Evolutionary conservation across 2,888 invertebrate species (phyloP).

Genomic region (Cecidostiba fungosa): DNA sequence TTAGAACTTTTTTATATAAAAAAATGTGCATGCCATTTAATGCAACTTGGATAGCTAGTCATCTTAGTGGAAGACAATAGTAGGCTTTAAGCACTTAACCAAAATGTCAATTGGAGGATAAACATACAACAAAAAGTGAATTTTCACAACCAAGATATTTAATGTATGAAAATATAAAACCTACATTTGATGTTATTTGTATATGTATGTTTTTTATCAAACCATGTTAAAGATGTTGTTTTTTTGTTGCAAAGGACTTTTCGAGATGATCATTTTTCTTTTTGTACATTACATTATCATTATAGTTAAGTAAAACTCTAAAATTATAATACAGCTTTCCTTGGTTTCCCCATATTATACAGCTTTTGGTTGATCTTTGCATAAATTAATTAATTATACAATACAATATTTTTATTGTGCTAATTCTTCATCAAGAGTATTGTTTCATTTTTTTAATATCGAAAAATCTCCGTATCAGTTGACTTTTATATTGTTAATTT

Average conservation of each 20-base stretch:
- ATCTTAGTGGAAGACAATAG: conserved; percentile 64
- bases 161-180: conserved; percentile 58
- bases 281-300: conserved; percentile 45
- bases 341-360: conserved; percentile 17
- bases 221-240: conserved; percentile 39
- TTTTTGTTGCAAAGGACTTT: conserved; percentile 1
- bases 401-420: conserved; percentile 41
- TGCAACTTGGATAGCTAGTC: conserved; percentile 62
- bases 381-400: conserved; percentile 43
- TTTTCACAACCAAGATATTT: conserved; percentile 54
- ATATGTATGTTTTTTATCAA: conserved; percentile 50
- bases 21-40: conserved; percentile 59
- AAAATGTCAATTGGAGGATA: conserved; percentile 54
- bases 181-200: conserved; percentile 40
- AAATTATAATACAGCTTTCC: conserved; percentile 23
- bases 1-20: conserved; percentile 53
- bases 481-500: conserved; percentile 26
- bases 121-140: conserved; percentile 41
- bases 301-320: conserved; percentile 41
- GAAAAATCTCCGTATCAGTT: conserved; percentile 39
- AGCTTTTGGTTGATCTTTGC: conserved; percentile 35
- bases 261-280: conserved; percentile 9
- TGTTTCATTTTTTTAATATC: conserved; percentile 18
- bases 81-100: conserved; percentile 60
- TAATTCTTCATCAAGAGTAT: conserved; percentile 34